A percentile compares a stretch with the other conserved stretches of the same genome.
Evolutionary conservation across 1,140 invertebrate genomes (phyloP).

Genomic region (Calephelis nemesis): DNA sequence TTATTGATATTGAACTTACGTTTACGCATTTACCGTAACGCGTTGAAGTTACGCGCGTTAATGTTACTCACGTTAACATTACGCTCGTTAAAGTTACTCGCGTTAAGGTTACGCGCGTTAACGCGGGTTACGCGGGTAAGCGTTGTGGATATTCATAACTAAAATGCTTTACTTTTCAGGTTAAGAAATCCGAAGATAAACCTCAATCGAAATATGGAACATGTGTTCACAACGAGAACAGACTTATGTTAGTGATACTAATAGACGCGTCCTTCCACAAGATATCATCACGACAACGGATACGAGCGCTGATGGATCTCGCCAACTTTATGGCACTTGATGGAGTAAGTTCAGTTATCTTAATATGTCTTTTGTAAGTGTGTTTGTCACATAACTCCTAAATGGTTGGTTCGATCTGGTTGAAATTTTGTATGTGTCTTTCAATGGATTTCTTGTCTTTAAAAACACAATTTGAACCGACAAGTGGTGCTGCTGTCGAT

Average conservation of each 20-base stretch:
- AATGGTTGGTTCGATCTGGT: too few species aligned
- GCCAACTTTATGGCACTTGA: constrained; percentile 75
- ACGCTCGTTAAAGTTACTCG: neutral
- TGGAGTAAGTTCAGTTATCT: constrained; percentile 47
- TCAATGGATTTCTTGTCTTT: too few species aligned
- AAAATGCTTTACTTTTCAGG: constrained; percentile 44
- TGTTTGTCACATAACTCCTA: too few species aligned
- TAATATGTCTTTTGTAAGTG: too few species aligned
- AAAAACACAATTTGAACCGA: too few species aligned
- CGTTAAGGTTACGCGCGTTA: neutral
- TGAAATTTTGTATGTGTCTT: too few species aligned
- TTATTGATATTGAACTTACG: neutral
- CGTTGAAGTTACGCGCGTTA: too few species aligned
- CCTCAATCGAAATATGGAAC: constrained; percentile 63
- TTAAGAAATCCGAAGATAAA: constrained; percentile 70
- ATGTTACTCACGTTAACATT: too few species aligned
- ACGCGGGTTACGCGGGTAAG: too few species aligned
- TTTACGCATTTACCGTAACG: neutral
- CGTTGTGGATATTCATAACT: too few species aligned
- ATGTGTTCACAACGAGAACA: constrained; percentile 61
- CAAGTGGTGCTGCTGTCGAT: too few species aligned
- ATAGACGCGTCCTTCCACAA: constrained; percentile 63
- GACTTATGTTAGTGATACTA: constrained; percentile 63
- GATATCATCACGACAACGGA: constrained; percentile 63
- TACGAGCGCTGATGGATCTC: constrained; percentile 69